Evolutionary conservation across 2,888 invertebrate species (phyloP).

Genomic region (Exocentrus adspersus): DNA sequence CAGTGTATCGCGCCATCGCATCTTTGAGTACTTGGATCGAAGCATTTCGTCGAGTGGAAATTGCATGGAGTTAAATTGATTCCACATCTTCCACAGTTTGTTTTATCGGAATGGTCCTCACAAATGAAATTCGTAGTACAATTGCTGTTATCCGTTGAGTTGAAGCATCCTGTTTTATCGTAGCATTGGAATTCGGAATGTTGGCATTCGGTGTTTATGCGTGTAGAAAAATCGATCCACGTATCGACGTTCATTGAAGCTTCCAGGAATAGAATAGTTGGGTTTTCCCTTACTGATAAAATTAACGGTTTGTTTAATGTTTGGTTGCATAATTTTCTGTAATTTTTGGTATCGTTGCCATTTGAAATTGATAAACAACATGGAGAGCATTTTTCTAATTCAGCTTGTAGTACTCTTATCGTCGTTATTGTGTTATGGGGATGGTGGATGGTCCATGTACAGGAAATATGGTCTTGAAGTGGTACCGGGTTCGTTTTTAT

Average conservation of each 20-base stretch:
- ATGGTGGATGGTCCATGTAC: slow-evolving; percentile 33
- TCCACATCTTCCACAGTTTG: slow-evolving; percentile 29
- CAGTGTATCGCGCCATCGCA: slow-evolving; percentile 36
- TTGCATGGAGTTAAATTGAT: slow-evolving; percentile 27
- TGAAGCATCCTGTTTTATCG: slow-evolving; percentile 37
- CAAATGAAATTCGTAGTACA: slow-evolving; percentile 29
- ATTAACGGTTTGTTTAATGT: slow-evolving; percentile 9
- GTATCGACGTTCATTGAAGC: slow-evolving; percentile 1
- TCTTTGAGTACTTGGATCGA: slow-evolving; percentile 18
- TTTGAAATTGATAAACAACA: slow-evolving; percentile 27
- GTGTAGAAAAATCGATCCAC: slow-evolving; percentile 25
- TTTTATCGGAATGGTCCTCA: slow-evolving; percentile 36
- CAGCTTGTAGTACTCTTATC: slow-evolving; percentile 26
- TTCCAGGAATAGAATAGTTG: slow-evolving; percentile 10
- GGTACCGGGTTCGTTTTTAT: slow-evolving; percentile 27
- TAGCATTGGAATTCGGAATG: slow-evolving; percentile 34
- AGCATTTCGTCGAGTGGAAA: slow-evolving; percentile 15
- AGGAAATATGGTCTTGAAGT: slow-evolving; percentile 15
- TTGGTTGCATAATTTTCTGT: slow-evolving; percentile 24
- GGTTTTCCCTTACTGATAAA: slow-evolving; percentile 25
- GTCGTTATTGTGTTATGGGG: slow-evolving; percentile 30
- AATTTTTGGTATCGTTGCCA: background rate
- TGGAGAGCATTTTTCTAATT: slow-evolving; percentile 4
- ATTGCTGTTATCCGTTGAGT: slow-evolving; percentile 24
- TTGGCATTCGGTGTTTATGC: slow-evolving; percentile 26